Conservation (phyloP, 2,113 vertebrate genomes). For the Proterorhinus semilunaris region DNA sequence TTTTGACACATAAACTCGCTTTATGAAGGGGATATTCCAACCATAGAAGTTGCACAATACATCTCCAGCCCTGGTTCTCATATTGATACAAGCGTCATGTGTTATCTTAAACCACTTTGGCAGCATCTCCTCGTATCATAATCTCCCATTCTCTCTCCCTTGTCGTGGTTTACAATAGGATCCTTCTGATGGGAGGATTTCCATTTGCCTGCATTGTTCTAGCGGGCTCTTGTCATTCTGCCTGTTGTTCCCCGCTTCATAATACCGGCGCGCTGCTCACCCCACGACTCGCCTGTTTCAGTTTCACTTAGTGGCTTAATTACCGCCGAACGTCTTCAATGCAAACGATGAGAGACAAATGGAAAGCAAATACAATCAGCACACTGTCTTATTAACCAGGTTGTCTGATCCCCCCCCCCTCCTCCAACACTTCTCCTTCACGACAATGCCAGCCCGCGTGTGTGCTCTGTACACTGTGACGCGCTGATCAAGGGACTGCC, state of each 20-base stretch:
- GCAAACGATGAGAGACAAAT: conserved; percentile 69
- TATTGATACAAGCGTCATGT: conserved; percentile 16
- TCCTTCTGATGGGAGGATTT: conserved; percentile 63
- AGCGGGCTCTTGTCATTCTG: conserved; percentile 57
- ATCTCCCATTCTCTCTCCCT: conserved; percentile 30
- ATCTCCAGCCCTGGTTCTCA: conserved; percentile 21
- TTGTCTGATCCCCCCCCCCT: conserved; percentile 50
- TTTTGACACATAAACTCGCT: neutral
- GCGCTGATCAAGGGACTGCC: conserved; percentile 45
- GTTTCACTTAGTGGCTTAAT: conserved; percentile 75
- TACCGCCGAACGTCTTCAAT: conserved; percentile 63
- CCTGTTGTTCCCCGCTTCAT: conserved; percentile 60
- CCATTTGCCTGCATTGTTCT: conserved; percentile 58
- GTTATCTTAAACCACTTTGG: conserved; percentile 59
- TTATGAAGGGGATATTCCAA: conserved; percentile 25
- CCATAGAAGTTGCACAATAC: neutral
- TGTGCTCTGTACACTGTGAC: conserved; percentile 47
- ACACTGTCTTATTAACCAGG: conserved; percentile 71
- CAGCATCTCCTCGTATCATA: conserved; percentile 43
- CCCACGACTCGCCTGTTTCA: conserved; percentile 63
- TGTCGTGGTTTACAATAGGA: conserved; percentile 60
- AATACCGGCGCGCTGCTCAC: conserved; percentile 55
- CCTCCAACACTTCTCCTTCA: conserved; percentile 23
- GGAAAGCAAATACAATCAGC: conserved; percentile 75
- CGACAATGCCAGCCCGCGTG: conserved; percentile 37